Percentiles rank a stretch among this genome's conserved stretches.
Evolutionary conservation across 2,113 vertebrate species (phyloP).

Genomic region (Pungitius pungitius): DNA sequence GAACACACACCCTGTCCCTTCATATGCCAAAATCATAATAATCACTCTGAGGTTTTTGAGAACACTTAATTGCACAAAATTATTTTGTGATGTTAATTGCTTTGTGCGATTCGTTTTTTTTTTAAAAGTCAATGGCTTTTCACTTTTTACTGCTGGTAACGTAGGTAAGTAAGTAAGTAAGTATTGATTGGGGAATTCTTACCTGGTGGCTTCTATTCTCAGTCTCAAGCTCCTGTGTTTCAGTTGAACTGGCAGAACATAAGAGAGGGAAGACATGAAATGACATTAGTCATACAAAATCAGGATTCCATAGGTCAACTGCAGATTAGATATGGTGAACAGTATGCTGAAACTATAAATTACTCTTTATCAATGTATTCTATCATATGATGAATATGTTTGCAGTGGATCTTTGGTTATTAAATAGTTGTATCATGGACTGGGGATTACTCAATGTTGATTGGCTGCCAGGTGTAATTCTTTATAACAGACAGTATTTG

Average conservation of each 20-base stretch:
- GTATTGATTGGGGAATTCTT: constrained; percentile 17
- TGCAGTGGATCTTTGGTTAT: neutral
- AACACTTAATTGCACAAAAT: neutral
- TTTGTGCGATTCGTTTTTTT: neutral
- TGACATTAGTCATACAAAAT: neutral
- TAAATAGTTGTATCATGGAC: neutral
- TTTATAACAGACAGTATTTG: neutral
- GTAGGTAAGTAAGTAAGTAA: too few species aligned
- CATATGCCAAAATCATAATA: constrained; percentile 36
- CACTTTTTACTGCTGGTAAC: neutral
- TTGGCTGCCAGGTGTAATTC: neutral
- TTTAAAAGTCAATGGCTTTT: neutral
- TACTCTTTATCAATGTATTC: neutral
- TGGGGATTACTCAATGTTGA: neutral
- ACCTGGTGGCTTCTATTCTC: constrained; percentile 55
- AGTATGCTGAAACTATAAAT: neutral
- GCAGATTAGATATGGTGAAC: neutral
- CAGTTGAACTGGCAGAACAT: constrained; percentile 44
- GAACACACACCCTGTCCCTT: constrained; percentile 43
- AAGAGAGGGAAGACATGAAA: constrained; percentile 20
- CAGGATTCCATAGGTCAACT: neutral
- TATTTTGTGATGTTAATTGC: neutral
- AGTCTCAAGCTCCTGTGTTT: constrained; percentile 19
- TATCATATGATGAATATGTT: neutral
- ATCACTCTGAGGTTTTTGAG: constrained; percentile 20